These are phyloP conservation scores for Zaprionus bogoriensis DNA, from an alignment of 2,888 invertebrate species.

Conservation along the genomic window DNA sequence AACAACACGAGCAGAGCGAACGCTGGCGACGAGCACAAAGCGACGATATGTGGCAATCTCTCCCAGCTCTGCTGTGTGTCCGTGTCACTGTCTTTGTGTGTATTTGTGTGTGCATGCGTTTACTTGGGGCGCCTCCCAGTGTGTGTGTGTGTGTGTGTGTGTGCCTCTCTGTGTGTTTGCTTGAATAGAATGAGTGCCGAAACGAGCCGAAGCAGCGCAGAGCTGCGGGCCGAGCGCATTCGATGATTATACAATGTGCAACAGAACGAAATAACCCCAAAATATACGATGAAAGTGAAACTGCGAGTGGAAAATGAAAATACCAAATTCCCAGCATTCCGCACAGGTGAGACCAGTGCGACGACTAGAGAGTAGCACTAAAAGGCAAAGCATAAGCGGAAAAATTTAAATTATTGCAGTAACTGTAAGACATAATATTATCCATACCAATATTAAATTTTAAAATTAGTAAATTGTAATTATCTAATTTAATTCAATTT, in stretches of 20 bases:
- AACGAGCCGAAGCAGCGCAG: slow-evolving; percentile 46
- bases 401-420: too few relatives aligned
- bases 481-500: too few relatives aligned
- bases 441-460: too few relatives aligned
- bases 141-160: slow-evolving; percentile 14
- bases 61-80: slow-evolving; percentile 28
- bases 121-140: slow-evolving; percentile 49
- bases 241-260: slow-evolving; percentile 72
- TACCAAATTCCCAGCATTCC: not conserved
- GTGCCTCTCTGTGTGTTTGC: slow-evolving; percentile 15
- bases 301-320: slow-evolving; percentile 2
- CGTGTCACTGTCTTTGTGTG: slow-evolving; percentile 11
- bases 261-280: slow-evolving; percentile 63
- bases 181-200: slow-evolving; percentile 24
- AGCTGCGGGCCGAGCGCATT: slow-evolving; percentile 35
- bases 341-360: not conserved
- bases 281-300: slow-evolving; percentile 33
- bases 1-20: slow-evolving; percentile 6
- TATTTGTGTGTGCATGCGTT: slow-evolving; percentile 12
- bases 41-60: slow-evolving; percentile 55
- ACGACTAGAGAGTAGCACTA: too few relatives aligned
- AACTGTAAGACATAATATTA: too few relatives aligned
- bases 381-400: too few relatives aligned
- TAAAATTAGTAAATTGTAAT: too few relatives aligned
- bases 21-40: slow-evolving; percentile 49